phyloP scores from a whole-genome alignment of 2,888 invertebrate species.

The Gisinianus flammeolus region DNA sequence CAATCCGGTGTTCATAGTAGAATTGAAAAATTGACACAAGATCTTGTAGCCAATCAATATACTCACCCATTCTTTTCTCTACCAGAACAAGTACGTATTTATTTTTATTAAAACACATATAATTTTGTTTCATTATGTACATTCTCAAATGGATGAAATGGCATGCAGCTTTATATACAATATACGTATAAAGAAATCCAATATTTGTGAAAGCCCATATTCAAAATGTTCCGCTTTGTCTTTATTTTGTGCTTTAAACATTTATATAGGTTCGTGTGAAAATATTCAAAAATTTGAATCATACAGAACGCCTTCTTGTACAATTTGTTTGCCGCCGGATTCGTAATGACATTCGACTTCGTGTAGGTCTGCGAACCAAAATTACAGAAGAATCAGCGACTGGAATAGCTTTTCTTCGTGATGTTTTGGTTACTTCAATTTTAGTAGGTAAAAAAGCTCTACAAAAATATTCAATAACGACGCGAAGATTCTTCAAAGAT shows the following conservation, averaged over 20 bases:
- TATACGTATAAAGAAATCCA: not conserved
- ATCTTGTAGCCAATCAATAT: constrained; percentile 13
- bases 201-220: not conserved
- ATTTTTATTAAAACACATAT: not conserved
- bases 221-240: not conserved
- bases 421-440: constrained; percentile 40
- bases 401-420: constrained; percentile 36
- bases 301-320: constrained; percentile 29
- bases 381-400: constrained; percentile 32
- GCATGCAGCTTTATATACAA: not conserved
- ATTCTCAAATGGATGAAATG: not conserved
- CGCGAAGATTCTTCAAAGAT: no score
- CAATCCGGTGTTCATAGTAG: not conserved
- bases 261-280: constrained; percentile 42
- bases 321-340: constrained; percentile 42
- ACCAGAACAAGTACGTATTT: constrained; percentile 10
- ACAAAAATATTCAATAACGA: no score
- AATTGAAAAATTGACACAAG: constrained; percentile 6
- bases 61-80: constrained; percentile 30
- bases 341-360: constrained; percentile 41
- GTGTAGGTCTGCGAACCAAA: constrained; percentile 39
- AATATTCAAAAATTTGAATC: constrained; percentile 38
- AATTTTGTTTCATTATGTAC: not conserved
- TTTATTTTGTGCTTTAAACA: not conserved
- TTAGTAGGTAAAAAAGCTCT: constrained; percentile 26